Conservation (phyloP, 2,113 vertebrate genomes). For the Oplegnathus fasciatus region DNA sequence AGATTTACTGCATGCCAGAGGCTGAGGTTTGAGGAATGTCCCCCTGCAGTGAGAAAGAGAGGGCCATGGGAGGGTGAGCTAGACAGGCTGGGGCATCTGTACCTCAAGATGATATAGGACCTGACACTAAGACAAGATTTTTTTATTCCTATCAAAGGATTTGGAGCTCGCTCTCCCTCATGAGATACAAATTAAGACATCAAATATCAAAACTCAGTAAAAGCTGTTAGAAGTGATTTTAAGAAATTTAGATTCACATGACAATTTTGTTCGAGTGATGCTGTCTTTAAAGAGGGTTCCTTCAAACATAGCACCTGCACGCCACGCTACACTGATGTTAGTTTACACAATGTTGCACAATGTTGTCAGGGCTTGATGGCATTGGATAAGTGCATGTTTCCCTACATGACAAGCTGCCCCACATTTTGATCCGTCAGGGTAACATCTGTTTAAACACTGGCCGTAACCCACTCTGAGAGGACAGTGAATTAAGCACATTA, state of each 20-base stretch:
- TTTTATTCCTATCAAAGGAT: constrained; percentile 50
- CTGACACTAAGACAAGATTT: constrained; percentile 58
- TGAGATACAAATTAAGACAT: constrained; percentile 52
- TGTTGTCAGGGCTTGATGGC: constrained; percentile 33
- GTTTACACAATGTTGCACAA: constrained; percentile 20
- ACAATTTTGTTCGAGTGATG: neutral
- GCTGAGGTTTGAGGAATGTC: constrained; percentile 78
- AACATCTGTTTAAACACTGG: constrained; percentile 72
- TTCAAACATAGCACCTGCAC: neutral
- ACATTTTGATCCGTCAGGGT: constrained; percentile 74
- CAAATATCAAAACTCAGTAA: constrained; percentile 39
- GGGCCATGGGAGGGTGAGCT: constrained; percentile 58
- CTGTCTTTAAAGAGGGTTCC: neutral
- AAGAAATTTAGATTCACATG: neutral
- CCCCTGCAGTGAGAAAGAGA: constrained; percentile 74
- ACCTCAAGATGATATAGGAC: constrained; percentile 59
- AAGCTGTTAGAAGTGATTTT: constrained; percentile 1
- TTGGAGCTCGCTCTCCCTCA: constrained; percentile 33
- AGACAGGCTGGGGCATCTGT: constrained; percentile 67
- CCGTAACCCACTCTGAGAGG: constrained; percentile 61
- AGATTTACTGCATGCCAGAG: constrained; percentile 79
- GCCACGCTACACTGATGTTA: neutral
- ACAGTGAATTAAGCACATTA: constrained; percentile 72
- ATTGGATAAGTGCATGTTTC: constrained; percentile 62
- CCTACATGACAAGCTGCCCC: constrained; percentile 63